Evolutionary conservation across 2,888 invertebrate species (phyloP), one percentile per base, ranked within the genome.

Genomic region (Crematogaster levior): DNA sequence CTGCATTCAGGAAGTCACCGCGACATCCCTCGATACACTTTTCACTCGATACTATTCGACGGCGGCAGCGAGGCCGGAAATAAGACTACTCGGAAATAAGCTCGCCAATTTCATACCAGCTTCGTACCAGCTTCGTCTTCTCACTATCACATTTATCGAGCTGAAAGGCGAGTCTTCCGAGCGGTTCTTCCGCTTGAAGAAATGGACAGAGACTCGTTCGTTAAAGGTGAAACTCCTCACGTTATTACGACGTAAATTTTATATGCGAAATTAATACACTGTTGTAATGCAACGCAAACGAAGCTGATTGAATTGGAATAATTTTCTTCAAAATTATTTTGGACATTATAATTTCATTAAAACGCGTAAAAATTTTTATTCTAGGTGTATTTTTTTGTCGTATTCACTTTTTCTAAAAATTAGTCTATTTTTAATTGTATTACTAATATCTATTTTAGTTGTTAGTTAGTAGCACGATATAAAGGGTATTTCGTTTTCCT

Each of bases 61-160:
- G 18, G 24, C 15, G 21, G 9, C 21, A 3, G 9, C 18, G 56
- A 61, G 12, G n/a, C n/a, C n/a, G n/a, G n/a, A n/a, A n/a, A n/a
- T n/a, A n/a, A n/a, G n/a, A n/a, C n/a, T 24, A 46, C 10, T 63
- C 34, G 21, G n/a, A 65, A 65, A 37, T 51, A 66, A 75, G 37
- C 66, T 65, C 27, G 24, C 66, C 51, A 75, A 75, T 75, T 75
- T 66, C 51, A 74, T 21, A 18, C n/a, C n/a, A n/a, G n/a, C n/a
- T n/a, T n/a, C n/a, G 24, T 34, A 65, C 12, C 65, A 48, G n/a
- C 24, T 46, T 24, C 24, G 21, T 12, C 21, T 60, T 12, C n/a
- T 24, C 53, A 27, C 24, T 10, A 30, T 65, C 30, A 24, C 65
- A 61, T 58, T 72, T 72, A 34, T 21, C 30, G 34, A 70, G 51